Percentiles rank a stretch among this genome's conserved stretches.
phyloP scores from a whole-genome alignment of 1,140 invertebrate genomes.

The Chelonus insularis region DNA sequence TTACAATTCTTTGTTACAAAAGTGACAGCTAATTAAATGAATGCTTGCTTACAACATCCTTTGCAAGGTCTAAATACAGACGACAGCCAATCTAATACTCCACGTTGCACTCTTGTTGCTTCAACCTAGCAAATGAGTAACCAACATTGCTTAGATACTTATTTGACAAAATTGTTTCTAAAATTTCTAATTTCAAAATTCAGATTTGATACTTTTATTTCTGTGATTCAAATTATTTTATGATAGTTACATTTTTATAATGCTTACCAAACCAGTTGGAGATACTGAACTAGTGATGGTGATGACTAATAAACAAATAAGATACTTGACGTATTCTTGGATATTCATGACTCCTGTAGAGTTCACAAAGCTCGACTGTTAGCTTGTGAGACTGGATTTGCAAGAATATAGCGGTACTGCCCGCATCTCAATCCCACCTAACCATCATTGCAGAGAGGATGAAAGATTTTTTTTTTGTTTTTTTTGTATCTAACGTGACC shows the following conservation, averaged over 20 bases:
- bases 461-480: not conserved
- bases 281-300: no score
- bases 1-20: no score
- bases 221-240: no score
- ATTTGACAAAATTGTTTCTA: no score
- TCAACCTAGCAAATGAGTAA: no score
- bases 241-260: no score
- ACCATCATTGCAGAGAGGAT: not conserved
- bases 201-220: no score
- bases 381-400: no score
- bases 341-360: conserved; percentile 47
- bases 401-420: conserved; percentile 42
- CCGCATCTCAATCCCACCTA: conserved; percentile 35
- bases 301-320: conserved; percentile 37
- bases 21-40: no score
- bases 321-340: conserved; percentile 42
- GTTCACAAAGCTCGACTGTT: not conserved
- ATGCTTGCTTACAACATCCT: conserved; percentile 45
- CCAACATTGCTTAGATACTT: no score
- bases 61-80: conserved; percentile 46
- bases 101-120: conserved; percentile 34
- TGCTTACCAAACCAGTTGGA: no score
- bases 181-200: no score
- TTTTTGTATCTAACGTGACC: not conserved
- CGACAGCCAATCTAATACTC: conserved; percentile 45